A percentile compares a stretch with the other conserved stretches of the same genome.
phyloP scores from a whole-genome alignment of 2,113 vertebrate genomes.

The Hippocampus abdominalis region DNA sequence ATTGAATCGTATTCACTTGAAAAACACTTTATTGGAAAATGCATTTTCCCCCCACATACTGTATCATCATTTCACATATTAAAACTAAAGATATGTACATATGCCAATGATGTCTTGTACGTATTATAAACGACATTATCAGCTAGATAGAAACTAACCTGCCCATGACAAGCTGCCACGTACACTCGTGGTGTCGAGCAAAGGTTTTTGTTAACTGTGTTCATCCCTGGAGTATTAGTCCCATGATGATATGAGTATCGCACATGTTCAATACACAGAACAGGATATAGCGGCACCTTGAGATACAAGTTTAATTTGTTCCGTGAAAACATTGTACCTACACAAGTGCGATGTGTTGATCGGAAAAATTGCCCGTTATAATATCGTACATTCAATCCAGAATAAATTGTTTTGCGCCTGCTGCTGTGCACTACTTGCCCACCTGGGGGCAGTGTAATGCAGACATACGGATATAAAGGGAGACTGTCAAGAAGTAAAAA shows the following conservation, averaged over 20 bases:
- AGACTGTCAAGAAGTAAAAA: no score
- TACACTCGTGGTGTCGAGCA: slow-evolving; percentile 25
- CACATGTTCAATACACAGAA: slow-evolving; percentile 45
- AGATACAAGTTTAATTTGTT: not conserved
- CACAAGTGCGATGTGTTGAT: not conserved
- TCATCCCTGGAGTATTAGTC: slow-evolving; percentile 31
- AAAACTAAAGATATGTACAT: not conserved
- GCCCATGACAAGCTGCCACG: slow-evolving; percentile 4
- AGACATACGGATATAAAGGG: no score
- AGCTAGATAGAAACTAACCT: slow-evolving; percentile 14
- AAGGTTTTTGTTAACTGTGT: slow-evolving; percentile 50
- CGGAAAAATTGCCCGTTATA: no score
- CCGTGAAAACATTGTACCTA: not conserved
- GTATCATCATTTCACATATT: slow-evolving; percentile 5
- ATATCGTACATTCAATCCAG: no score
- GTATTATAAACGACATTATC: slow-evolving; percentile 34
- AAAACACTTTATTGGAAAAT: not conserved
- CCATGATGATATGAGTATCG: slow-evolving; percentile 52
- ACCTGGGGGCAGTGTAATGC: no score
- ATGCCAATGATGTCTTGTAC: not conserved
- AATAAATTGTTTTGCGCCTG: no score
- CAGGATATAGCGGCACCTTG: not conserved
- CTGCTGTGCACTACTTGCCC: no score
- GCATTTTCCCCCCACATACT: not conserved
- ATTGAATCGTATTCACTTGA: not conserved